Base-by-base conservation (phyloP, 2,797 vertebrate species). In the Choloepus didactylus region DNA sequence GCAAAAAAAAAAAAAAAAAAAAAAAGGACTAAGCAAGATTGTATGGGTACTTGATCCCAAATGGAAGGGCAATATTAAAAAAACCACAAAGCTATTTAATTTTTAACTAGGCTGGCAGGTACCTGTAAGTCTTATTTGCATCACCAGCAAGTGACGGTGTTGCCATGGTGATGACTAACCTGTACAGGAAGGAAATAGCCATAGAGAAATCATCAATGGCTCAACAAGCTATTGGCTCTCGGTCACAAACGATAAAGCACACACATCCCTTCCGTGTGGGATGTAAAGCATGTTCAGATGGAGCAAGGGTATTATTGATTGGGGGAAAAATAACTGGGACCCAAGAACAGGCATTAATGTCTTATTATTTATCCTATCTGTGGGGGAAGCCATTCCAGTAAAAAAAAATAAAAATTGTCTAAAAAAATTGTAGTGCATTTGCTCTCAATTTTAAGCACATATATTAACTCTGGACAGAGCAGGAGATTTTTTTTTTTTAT, bases 161-260 rank as follows among this genome's bases (percentile, higher is more conserved):
- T 87, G 81, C 75, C 80, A n/a, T 93, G 54, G 94, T 84, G 82
- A 95, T 93, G 82, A 87, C 46, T 56, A 83, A 38, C 49, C 19
- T 95, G 64, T 81, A 77, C n/a, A 66, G 41, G 69, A 92, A 75
- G 92, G 46, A 86, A 79, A 81, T 59, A 77, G 87, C 54, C 56
- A 62, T 5, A 76, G 69, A 86, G 35, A 94, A 91, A 73, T 77
- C 23, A 86, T 64, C 21, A 49, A 62, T 16, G 6, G 94, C 59
- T 92, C 76, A 85, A 70, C 67, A 75, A 64, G 70, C 87, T 15
- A 27, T 7, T 67, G 29, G 3, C 60, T 77, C 66, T 18, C 19
- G 31, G 51, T 72, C 56, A 46, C 51, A 95, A 31, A 59, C 41
- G 25, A 29, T 62, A 38, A 87, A 64, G 38, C 38, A 7, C 41